phyloP scores from a whole-genome alignment of 2,797 vertebrate genomes.

The Scleropages formosus region DNA sequence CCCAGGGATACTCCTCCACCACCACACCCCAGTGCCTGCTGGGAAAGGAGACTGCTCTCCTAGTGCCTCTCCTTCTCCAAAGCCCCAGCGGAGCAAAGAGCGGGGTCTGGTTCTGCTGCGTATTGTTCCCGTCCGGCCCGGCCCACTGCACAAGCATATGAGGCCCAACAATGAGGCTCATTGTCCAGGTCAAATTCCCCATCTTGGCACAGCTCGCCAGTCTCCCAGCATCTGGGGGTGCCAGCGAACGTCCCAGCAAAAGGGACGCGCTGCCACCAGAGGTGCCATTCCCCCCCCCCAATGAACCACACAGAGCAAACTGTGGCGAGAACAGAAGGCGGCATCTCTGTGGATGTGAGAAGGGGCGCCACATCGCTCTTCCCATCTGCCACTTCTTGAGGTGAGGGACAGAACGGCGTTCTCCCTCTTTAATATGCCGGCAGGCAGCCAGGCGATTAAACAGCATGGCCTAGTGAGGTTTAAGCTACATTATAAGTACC shows the following conservation, averaged over 20 bases:
- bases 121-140: too few relatives aligned
- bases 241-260: too few relatives aligned
- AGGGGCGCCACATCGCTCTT: not conserved
- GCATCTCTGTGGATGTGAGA: not conserved
- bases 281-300: not conserved
- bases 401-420: not conserved
- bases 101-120: too few relatives aligned
- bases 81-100: too few relatives aligned
- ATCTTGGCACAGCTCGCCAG: too few relatives aligned
- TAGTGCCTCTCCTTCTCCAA: too few relatives aligned
- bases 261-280: too few relatives aligned
- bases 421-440: not conserved
- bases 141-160: too few relatives aligned
- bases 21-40: not conserved
- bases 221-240: too few relatives aligned
- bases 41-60: not conserved
- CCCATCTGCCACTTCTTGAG: not conserved
- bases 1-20: not conserved
- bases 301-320: not conserved
- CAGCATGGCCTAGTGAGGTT: constrained; percentile 7
- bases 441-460: not conserved
- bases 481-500: constrained; percentile 11
- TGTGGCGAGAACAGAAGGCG: not conserved
- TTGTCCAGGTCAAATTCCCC: too few relatives aligned
- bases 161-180: too few relatives aligned